A percentile compares a stretch with the other conserved stretches of the same genome.
Evolutionary conservation across 2,797 vertebrate species (phyloP).

Genomic region (Phalloptychus januarius): DNA sequence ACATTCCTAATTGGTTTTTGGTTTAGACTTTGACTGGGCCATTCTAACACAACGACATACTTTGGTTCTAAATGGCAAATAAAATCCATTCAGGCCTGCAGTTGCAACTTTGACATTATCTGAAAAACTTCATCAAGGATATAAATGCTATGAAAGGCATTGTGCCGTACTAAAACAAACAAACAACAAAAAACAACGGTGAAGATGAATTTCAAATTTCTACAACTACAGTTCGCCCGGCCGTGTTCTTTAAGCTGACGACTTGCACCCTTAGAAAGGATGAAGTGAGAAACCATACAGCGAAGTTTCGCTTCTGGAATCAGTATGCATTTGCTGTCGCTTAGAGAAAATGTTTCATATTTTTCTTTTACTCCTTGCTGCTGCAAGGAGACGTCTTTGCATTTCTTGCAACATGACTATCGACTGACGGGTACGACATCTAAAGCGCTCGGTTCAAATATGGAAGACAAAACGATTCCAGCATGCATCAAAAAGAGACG

Average conservation of each 20-base stretch:
- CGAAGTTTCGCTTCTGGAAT: not conserved
- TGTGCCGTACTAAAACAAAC: not conserved
- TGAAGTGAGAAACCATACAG: not conserved
- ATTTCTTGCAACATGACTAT: not conserved
- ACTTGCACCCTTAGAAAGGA: not conserved
- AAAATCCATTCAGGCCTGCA: not conserved
- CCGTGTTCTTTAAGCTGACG: not conserved
- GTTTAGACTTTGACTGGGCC: not conserved
- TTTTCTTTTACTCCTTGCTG: not conserved
- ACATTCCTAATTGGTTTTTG: not conserved
- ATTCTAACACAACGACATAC: not conserved
- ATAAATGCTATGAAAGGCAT: not conserved
- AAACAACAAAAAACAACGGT: not conserved
- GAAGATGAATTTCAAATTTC: not conserved
- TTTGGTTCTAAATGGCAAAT: too few relatives aligned
- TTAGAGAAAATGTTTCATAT: not conserved
- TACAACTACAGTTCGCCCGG: not conserved
- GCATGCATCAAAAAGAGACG: not conserved
- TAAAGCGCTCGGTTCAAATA: not conserved
- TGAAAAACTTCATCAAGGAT: not conserved
- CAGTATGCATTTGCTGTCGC: not conserved
- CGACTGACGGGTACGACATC: not conserved
- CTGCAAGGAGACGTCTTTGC: not conserved
- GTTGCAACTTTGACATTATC: not conserved
- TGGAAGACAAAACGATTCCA: not conserved